Percentiles rank a stretch among this genome's conserved stretches.
phyloP scores from a whole-genome alignment of 2,888 invertebrate species.

The Cremastobaeus sp. region DNA sequence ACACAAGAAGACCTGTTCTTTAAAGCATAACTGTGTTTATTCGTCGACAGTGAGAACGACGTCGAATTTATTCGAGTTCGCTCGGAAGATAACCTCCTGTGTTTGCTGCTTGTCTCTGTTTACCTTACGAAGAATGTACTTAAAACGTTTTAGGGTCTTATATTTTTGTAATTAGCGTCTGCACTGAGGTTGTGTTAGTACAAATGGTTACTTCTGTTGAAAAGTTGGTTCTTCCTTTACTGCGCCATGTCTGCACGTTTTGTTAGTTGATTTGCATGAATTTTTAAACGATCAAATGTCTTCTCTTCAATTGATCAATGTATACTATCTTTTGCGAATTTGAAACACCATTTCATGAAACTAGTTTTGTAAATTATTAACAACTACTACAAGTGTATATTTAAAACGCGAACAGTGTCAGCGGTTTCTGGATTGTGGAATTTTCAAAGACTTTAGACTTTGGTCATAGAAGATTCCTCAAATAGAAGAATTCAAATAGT shows the following conservation, averaged over 20 bases:
- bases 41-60: not conserved
- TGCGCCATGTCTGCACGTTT: not conserved
- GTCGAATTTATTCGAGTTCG: not conserved
- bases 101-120: not conserved
- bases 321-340: too few species aligned
- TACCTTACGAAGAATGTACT: slow-evolving; percentile 17
- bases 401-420: too few species aligned
- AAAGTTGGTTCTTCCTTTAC: not conserved
- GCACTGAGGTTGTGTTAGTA: not conserved
- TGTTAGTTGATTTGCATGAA: not conserved
- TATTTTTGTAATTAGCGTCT: slow-evolving; percentile 23
- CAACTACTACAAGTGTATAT: slow-evolving; percentile 1
- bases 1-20: not conserved
- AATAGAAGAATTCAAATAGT: not conserved
- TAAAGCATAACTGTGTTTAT: too few species aligned
- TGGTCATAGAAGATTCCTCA: too few species aligned
- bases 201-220: not conserved
- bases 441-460: too few species aligned
- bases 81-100: not conserved
- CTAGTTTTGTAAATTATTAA: not conserved
- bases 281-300: slow-evolving; percentile 6
- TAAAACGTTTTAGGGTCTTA: slow-evolving; percentile 9
- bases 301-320: not conserved
- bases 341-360: not conserved
- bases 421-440: not conserved